These are phyloP conservation scores for Myrmophylax atrothorax DNA, from an alignment of 2,113 vertebrate genomes.

Conservation along the genomic window DNA sequence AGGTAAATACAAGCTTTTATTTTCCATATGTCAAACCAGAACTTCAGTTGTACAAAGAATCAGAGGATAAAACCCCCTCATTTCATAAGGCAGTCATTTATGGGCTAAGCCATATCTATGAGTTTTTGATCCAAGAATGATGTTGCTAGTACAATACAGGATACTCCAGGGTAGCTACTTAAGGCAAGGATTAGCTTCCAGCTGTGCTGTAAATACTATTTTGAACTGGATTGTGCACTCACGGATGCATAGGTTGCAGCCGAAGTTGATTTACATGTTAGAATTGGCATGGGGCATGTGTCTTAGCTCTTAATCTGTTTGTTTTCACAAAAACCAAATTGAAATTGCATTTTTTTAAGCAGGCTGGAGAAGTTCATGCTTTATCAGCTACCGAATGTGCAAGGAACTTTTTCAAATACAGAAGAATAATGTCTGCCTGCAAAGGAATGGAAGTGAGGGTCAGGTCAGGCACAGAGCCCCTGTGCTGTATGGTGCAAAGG, in stretches of 20 bases:
- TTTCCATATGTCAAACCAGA: neutral
- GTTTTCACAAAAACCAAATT: conserved; percentile 6
- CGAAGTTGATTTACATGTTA: neutral
- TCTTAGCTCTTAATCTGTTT: conserved; percentile 11
- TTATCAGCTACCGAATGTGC: neutral
- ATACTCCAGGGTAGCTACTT: conserved; percentile 37
- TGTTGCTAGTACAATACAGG: neutral
- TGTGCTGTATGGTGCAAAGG: neutral
- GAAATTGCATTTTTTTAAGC: neutral
- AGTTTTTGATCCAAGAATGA: conserved; percentile 36
- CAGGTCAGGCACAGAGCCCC: neutral
- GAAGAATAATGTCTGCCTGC: neutral
- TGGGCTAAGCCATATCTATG: neutral
- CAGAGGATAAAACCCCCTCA: neutral
- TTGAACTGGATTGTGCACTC: neutral
- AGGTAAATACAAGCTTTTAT: neutral
- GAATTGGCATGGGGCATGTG: neutral
- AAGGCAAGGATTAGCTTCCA: conserved; percentile 44
- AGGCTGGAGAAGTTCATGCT: neutral
- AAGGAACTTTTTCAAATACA: neutral
- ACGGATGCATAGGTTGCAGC: neutral
- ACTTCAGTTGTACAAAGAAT: neutral
- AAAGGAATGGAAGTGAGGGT: neutral
- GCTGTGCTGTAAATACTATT: neutral
- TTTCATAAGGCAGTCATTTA: conserved; percentile 25